Percentiles rank a stretch among this genome's conserved stretches.
Conservation (phyloP, 2,797 vertebrate species). For the Ceryle rudis region DNA sequence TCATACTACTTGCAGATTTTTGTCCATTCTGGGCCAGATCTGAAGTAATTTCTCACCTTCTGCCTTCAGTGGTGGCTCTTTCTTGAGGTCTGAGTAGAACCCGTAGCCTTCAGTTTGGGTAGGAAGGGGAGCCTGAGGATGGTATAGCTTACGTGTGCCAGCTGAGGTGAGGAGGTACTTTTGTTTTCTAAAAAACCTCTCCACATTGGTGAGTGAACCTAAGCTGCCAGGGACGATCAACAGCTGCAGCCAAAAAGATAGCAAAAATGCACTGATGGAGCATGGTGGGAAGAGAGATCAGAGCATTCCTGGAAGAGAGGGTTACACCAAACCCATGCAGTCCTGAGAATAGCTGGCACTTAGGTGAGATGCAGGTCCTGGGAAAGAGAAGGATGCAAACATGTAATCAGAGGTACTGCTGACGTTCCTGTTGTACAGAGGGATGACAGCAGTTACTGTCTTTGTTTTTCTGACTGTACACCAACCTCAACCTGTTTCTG, state of each 20-base stretch:
- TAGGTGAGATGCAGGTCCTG: neutral
- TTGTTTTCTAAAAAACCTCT: neutral
- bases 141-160: neutral
- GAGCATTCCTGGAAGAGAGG: neutral
- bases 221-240: neutral
- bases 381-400: neutral
- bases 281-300: neutral
- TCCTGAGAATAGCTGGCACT: neutral
- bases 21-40: neutral
- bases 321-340: neutral
- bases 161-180: neutral
- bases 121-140: neutral
- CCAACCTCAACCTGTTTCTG: neutral
- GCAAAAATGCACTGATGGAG: neutral
- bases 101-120: neutral
- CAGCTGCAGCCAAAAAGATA: neutral
- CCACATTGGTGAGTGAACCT: fast-evolving
- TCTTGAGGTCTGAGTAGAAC: neutral
- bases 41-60: neutral
- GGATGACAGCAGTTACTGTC: neutral
- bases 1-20: neutral
- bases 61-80: neutral
- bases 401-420: neutral
- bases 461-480: neutral
- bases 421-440: neutral